phyloP scores from a whole-genome alignment of 2,113 vertebrate genomes.

The Phocoena sinus region DNA sequence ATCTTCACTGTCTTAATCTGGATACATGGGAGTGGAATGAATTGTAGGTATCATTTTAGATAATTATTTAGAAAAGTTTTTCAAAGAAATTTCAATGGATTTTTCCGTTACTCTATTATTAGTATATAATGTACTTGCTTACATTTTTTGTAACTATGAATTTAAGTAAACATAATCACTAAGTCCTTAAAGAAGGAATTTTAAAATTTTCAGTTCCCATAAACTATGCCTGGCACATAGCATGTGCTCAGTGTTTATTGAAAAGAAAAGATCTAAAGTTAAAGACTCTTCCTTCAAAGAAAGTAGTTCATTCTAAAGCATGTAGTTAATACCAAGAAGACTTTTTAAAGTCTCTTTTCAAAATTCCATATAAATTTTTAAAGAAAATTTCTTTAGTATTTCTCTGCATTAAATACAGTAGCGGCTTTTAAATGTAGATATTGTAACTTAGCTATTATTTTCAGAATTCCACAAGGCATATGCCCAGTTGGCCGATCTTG shows the following conservation, averaged over 20 bases:
- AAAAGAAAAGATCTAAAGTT: neutral
- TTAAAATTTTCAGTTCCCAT: neutral
- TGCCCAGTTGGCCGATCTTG: slow-evolving; percentile 92
- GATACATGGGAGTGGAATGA: slow-evolving; percentile 97
- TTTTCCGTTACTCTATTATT: neutral
- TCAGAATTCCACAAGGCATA: slow-evolving; percentile 80
- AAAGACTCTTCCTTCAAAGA: neutral
- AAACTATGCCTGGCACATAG: neutral
- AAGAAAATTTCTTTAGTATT: neutral
- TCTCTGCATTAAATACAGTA: neutral
- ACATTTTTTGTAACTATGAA: neutral
- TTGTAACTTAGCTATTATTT: slow-evolving; percentile 32
- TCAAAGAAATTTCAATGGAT: neutral
- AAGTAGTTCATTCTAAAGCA: slow-evolving; percentile 3
- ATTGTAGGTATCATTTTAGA: slow-evolving; percentile 84
- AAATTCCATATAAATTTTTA: neutral
- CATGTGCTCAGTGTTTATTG: neutral
- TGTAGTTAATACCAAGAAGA: neutral
- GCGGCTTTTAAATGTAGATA: neutral
- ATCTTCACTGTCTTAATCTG: slow-evolving; percentile 93
- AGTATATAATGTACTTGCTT: neutral
- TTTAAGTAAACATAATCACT: neutral
- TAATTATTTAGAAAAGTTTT: slow-evolving; percentile 20
- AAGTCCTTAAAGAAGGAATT: neutral
- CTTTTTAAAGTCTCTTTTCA: neutral